These are phyloP conservation scores for Contarinia nasturtii DNA, from an alignment of 1,140 invertebrate species.

Conservation along the genomic window DNA sequence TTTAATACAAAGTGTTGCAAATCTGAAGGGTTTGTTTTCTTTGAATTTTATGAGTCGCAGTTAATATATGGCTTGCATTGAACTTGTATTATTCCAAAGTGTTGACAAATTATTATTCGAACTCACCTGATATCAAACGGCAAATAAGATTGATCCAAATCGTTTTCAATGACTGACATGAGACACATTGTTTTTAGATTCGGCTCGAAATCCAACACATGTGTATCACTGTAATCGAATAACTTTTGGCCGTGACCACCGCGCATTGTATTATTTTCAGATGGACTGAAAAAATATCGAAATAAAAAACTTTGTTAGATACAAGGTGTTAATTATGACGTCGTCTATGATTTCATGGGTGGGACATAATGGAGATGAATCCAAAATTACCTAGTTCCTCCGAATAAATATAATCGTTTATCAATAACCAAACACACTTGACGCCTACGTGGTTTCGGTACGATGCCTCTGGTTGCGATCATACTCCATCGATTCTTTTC, in stretches of 20 bases:
- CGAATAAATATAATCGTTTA: slow-evolving; percentile 60
- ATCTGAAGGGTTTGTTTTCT: too few relatives aligned
- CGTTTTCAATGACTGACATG: slow-evolving; percentile 36
- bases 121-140: slow-evolving; percentile 37
- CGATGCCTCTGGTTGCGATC: slow-evolving; percentile 33
- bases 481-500: slow-evolving; percentile 37
- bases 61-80: too few relatives aligned
- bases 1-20: too few relatives aligned
- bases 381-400: slow-evolving; percentile 51
- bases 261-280: slow-evolving; percentile 1
- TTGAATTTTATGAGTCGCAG: too few relatives aligned
- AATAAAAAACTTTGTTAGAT: neutral
- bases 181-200: slow-evolving; percentile 47
- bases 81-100: neutral
- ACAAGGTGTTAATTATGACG: neutral
- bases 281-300: slow-evolving; percentile 9
- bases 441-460: slow-evolving; percentile 49
- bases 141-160: slow-evolving; percentile 36
- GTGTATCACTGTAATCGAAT: slow-evolving; percentile 40
- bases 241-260: slow-evolving; percentile 6
- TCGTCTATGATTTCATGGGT: too few relatives aligned
- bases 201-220: slow-evolving; percentile 54
- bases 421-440: slow-evolving; percentile 58
- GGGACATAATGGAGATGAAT: slow-evolving; percentile 4
- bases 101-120: too few relatives aligned